phyloP scores from a whole-genome alignment of 2,797 vertebrate species.

The Miichthys miiuy region DNA sequence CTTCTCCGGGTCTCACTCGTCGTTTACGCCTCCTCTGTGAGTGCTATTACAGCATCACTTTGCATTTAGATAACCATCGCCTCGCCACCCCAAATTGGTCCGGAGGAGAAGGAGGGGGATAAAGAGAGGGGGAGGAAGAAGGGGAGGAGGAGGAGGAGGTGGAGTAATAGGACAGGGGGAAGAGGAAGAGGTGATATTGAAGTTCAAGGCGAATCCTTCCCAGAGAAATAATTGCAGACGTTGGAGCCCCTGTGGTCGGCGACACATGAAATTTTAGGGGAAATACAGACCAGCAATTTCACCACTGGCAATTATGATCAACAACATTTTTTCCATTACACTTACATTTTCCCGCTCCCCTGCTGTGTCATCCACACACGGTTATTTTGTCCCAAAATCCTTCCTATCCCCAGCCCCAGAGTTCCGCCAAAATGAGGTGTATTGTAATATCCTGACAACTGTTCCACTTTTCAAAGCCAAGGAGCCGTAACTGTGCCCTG shows the following conservation, averaged over 20 bases:
- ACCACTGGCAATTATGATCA: constrained; percentile 63
- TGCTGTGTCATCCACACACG: constrained; percentile 43
- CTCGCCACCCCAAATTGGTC: constrained; percentile 79
- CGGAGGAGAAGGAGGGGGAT: constrained; percentile 50
- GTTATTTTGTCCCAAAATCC: constrained; percentile 42
- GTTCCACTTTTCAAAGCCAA: constrained; percentile 30
- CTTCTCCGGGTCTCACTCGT: constrained; percentile 62
- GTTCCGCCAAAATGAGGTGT: constrained; percentile 16
- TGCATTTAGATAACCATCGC: constrained; percentile 88
- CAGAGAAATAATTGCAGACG: constrained; percentile 76
- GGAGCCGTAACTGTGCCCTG: background rate
- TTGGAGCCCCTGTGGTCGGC: constrained; percentile 42
- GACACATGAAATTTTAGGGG: constrained; percentile 49
- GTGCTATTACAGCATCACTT: constrained; percentile 86
- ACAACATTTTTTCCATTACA: constrained; percentile 54
- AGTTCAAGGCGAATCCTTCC: constrained; percentile 68
- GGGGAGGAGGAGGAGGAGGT: constrained; percentile 1
- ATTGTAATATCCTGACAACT: constrained; percentile 36
- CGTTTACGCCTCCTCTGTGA: constrained; percentile 73
- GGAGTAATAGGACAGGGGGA: constrained; percentile 31
- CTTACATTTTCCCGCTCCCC: constrained; percentile 42
- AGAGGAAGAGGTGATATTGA: constrained; percentile 53
- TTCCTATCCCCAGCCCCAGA: background rate
- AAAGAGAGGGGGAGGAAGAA: constrained; percentile 21
- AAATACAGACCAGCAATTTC: constrained; percentile 70